Evolutionary conservation across 1,140 invertebrate species (phyloP).

Genomic region (Drosophila sproati): DNA sequence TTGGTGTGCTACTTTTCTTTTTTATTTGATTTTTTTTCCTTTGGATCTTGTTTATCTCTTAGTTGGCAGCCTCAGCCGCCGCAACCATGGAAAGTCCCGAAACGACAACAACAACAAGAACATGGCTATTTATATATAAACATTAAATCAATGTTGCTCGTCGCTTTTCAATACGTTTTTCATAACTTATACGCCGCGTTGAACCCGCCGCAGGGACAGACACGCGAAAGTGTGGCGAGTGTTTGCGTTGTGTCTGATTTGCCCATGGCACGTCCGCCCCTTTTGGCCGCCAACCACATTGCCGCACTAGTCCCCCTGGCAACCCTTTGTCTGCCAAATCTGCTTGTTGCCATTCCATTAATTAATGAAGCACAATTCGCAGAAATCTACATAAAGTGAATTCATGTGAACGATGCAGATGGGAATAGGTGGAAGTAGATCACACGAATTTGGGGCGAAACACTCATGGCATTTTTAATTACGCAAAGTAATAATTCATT

Average conservation of each 20-base stretch:
- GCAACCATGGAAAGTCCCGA: conserved; percentile 23
- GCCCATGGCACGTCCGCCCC: conserved; percentile 52
- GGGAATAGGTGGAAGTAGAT: background rate
- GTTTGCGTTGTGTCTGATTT: conserved; percentile 9
- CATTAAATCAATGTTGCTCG: conserved; percentile 78
- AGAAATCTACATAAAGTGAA: conserved; percentile 1
- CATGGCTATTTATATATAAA: conserved; percentile 26
- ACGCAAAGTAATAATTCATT: no score
- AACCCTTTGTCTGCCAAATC: conserved; percentile 54
- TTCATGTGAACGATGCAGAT: background rate
- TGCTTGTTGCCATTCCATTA: conserved; percentile 3
- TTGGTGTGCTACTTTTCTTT: conserved; percentile 29
- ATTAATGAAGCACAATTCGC: conserved; percentile 11
- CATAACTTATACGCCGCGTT: conserved; percentile 73
- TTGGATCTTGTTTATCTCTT: conserved; percentile 28
- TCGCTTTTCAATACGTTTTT: conserved; percentile 68
- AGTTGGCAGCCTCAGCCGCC: conserved; percentile 12
- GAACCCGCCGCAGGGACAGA: conserved; percentile 40
- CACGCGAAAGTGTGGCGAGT: conserved; percentile 35
- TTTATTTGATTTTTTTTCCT: background rate
- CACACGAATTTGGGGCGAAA: background rate
- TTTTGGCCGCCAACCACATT: background rate
- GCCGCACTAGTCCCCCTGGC: background rate
- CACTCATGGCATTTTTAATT: background rate
- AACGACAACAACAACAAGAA: conserved; percentile 16